Conservation (phyloP, 2,888 invertebrate genomes). For the Sturmia bella region DNA sequence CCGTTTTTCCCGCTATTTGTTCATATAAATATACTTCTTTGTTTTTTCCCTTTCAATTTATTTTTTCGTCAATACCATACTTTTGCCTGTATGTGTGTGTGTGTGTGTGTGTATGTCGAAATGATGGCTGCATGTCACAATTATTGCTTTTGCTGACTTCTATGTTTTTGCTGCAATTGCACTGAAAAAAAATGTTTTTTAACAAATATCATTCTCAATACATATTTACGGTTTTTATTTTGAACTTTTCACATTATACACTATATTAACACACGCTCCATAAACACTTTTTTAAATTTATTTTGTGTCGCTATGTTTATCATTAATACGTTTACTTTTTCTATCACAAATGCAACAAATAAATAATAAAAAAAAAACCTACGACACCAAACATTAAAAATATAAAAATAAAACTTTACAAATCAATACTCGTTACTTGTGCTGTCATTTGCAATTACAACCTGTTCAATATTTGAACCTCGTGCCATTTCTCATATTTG, state of each 20-base stretch:
- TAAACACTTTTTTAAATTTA: neutral
- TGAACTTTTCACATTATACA: neutral
- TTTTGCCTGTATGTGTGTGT: no score
- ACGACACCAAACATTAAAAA: conserved; percentile 3
- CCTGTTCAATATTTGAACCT: conserved; percentile 78
- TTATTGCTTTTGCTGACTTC: neutral
- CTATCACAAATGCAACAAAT: conserved; percentile 41
- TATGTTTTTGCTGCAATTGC: no score
- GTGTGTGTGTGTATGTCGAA: conserved; percentile 12
- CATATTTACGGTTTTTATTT: neutral
- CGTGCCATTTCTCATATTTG: conserved; percentile 58
- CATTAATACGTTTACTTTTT: conserved; percentile 34
- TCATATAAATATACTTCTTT: neutral
- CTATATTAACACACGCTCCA: conserved; percentile 2
- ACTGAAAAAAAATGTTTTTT: no score
- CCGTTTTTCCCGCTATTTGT: no score
- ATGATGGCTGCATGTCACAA: neutral
- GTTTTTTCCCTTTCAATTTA: neutral
- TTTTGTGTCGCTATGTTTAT: conserved; percentile 27
- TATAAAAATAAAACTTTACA: conserved; percentile 63
- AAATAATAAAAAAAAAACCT: conserved; percentile 14
- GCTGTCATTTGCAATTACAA: conserved; percentile 79
- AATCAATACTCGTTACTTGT: conserved; percentile 77
- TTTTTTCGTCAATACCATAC: neutral
- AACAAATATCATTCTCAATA: neutral